Percentiles rank a stretch among this genome's conserved stretches.
These are phyloP conservation scores for Diaperis boleti DNA, from an alignment of 2,888 invertebrate genomes.

Conservation along the genomic window DNA sequence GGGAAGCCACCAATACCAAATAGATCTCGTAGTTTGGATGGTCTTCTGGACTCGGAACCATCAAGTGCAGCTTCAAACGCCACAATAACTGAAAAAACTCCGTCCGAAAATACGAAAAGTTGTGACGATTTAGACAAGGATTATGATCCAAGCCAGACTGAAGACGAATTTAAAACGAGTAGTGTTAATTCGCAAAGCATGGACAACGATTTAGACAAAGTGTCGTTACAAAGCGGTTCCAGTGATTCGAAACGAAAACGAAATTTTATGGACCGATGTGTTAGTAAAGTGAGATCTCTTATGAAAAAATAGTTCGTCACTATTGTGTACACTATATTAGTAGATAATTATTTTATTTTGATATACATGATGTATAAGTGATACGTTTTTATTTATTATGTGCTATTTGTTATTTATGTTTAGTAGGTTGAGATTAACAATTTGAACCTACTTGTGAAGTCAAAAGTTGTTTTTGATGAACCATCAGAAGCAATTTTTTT, in stretches of 20 bases:
- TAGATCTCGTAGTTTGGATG: conserved; percentile 75
- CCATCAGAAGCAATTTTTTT: conserved; percentile 33
- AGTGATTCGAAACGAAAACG: conserved; percentile 76
- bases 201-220: conserved; percentile 57
- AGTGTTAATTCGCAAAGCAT: conserved; percentile 47
- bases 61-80: conserved; percentile 48
- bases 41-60: conserved; percentile 68
- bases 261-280: conserved; percentile 88
- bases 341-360: conserved; percentile 23
- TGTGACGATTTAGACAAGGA: conserved; percentile 59
- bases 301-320: conserved; percentile 64
- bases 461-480: conserved; percentile 20
- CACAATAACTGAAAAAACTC: conserved; percentile 54
- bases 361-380: conserved; percentile 39
- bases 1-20: conserved; percentile 61
- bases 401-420: conserved; percentile 43
- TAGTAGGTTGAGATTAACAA: background rate
- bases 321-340: conserved; percentile 31
- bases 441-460: conserved; percentile 8
- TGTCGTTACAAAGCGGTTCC: conserved; percentile 71
- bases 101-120: conserved; percentile 61
- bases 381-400: conserved; percentile 40
- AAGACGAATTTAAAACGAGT: conserved; percentile 50
- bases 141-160: conserved; percentile 56
- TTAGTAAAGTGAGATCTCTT: conserved; percentile 85